Conservation (phyloP, 1,140 invertebrate genomes). For the Amyelois transitella region DNA sequence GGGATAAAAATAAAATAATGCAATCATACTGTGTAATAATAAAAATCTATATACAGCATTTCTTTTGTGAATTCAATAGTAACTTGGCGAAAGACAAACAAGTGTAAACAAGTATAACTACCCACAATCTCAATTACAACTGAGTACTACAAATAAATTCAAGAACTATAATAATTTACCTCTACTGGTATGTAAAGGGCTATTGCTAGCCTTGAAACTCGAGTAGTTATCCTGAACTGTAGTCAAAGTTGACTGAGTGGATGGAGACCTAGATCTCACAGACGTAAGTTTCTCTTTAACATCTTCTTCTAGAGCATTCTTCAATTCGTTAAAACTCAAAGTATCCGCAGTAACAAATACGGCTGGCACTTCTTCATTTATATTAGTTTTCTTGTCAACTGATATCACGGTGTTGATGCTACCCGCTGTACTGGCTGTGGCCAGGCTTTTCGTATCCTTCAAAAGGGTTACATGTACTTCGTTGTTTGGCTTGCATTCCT, state of each 20-base stretch:
- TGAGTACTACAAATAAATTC: too few species aligned
- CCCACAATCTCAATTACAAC: too few species aligned
- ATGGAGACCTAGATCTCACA: slow-evolving; percentile 46
- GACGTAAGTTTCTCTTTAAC: slow-evolving; percentile 15
- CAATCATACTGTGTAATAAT: too few species aligned
- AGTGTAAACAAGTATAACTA: too few species aligned
- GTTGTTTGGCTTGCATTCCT: slow-evolving; percentile 30
- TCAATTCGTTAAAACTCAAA: slow-evolving; percentile 14
- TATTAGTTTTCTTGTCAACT: slow-evolving; percentile 32
- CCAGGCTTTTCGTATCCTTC: slow-evolving; percentile 36
- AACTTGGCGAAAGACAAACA: too few species aligned
- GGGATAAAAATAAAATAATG: too few species aligned
- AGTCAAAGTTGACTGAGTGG: slow-evolving; percentile 50
- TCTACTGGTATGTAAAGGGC: slow-evolving; percentile 38
- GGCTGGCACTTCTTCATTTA: slow-evolving; percentile 30
- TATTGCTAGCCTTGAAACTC: slow-evolving; percentile 51
- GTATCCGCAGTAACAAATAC: slow-evolving; percentile 33
- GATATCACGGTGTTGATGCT: slow-evolving; percentile 50
- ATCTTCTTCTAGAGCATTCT: slow-evolving; percentile 10
- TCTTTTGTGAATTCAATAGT: too few species aligned
- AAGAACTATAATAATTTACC: slow-evolving; percentile 23
- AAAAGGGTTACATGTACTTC: slow-evolving; percentile 34
- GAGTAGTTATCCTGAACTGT: slow-evolving; percentile 51
- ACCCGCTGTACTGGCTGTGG: slow-evolving; percentile 39
- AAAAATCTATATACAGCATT: too few species aligned